Evolutionary conservation across 2,113 vertebrate genomes (phyloP).

Genomic region (Ondatra zibethicus): DNA sequence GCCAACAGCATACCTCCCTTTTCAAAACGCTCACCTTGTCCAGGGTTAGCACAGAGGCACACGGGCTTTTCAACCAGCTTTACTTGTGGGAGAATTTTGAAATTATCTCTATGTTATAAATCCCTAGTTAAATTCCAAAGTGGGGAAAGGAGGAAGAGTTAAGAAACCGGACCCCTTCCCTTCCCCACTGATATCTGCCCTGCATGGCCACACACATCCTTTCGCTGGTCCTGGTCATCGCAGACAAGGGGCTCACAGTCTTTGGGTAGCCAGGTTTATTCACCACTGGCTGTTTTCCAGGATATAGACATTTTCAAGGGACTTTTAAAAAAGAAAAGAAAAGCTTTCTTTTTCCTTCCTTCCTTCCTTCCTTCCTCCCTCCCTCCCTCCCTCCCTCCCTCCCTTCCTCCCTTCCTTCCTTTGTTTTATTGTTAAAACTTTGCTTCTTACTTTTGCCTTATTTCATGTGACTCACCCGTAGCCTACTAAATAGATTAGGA

Average conservation of each 20-base stretch:
- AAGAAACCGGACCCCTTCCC: not conserved
- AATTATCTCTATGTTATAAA: not conserved
- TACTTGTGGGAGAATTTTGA: not conserved
- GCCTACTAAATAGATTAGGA: not conserved
- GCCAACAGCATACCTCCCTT: not conserved
- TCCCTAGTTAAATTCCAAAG: not conserved
- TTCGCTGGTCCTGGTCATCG: accelerated
- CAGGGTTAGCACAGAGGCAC: not conserved
- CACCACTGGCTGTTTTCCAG: not conserved
- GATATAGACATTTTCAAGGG: constrained; percentile 33
- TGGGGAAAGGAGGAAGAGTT: not conserved
- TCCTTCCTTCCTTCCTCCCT: too few species aligned
- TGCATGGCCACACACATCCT: too few species aligned
- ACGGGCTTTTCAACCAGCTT: not conserved
- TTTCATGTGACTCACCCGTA: not conserved
- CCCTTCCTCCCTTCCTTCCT: too few species aligned
- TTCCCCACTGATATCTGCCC: not conserved
- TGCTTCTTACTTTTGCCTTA: not conserved
- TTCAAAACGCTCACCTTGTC: not conserved
- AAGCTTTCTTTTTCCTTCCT: not conserved
- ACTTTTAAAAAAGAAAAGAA: not conserved
- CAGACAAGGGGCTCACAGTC: not conserved
- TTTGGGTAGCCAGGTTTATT: not conserved
- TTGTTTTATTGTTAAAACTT: not conserved
- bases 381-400: too few species aligned